These are phyloP conservation scores for Hemibagrus guttatus DNA, from an alignment of 2,797 vertebrate species.

Conservation along the genomic window DNA sequence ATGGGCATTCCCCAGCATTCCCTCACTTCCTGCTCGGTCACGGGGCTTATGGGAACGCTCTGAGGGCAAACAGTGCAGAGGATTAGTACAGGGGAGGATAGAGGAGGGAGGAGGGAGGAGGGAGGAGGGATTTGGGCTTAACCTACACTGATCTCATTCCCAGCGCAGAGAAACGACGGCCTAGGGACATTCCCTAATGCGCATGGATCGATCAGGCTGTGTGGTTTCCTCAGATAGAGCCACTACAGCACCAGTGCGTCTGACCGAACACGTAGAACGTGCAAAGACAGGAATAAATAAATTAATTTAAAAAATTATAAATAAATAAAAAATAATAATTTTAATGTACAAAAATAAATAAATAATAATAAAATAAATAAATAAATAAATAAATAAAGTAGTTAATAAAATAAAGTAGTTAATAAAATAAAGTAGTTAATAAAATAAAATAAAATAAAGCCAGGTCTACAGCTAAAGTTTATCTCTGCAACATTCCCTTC, in stretches of 20 bases:
- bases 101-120: conserved; percentile 50
- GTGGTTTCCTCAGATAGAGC: neutral
- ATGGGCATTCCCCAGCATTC: conserved; percentile 9
- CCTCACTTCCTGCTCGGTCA: conserved; percentile 44
- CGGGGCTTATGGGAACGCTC: conserved; percentile 59
- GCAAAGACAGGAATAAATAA: neutral
- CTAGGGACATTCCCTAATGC: conserved; percentile 52
- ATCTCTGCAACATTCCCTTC: neutral
- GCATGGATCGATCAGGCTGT: conserved; percentile 41
- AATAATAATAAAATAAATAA: no score
- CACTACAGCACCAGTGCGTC: neutral
- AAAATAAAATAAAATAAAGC: no score
- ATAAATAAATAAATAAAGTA: no score
- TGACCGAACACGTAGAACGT: neutral
- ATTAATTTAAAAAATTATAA: no score
- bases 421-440: no score
- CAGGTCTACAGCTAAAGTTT: neutral
- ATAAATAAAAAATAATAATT: no score
- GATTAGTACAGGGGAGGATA: conserved; percentile 37
- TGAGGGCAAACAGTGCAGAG: conserved; percentile 57
- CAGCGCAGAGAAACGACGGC: neutral
- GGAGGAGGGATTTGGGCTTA: conserved; percentile 65
- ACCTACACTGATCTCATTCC: conserved; percentile 66
- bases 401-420: no score
- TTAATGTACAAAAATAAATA: no score